Base-by-base conservation (phyloP, 2,888 invertebrate species). In the Amblyjoppa proteus region DNA sequence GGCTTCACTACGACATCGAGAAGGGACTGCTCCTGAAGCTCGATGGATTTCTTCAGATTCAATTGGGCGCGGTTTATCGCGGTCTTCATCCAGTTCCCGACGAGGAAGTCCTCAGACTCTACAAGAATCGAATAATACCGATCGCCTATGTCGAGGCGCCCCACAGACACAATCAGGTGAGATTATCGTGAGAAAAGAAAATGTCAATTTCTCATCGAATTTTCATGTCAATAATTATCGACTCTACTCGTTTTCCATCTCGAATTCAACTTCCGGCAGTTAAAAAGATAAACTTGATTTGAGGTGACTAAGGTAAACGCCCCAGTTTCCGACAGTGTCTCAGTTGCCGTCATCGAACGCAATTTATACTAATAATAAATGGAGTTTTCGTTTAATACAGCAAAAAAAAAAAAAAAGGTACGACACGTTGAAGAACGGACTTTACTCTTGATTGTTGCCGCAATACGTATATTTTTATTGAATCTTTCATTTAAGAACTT, bases 1-100 rank as follows among this genome's bases (percentile, higher is more conserved):
- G 99, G 51, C 95, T 99, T n/a, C 99, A 99, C 94, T 99, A 99
- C 95, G 99, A 99, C 93, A 98, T 99, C 92, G 97, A 98, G 94
- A 98, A 98, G 94, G 99, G 99, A 3, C 95, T 99, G 16, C 95
- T 99, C 34, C 95, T 99, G 90, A 99, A 99, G 94, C 95, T 99
- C 90, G 99, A 99, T 94, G 98, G 98, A 1, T 99, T 99, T 94
- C 96, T 99, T 89, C 98, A 99, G 96, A 98, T 99, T 88, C 99
- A 99, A 94, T 96, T 98, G 93, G 99, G 98, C 69, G 97, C 98
- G 0, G 99, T 99, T 0, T 99, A 98, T 94, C 95, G 97, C 89
- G 99, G 99, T 2, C 94, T 98, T 20, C 97, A 97, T 66, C 97
- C 97, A 28, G 96, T 99, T 1, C 95, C 96, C 1, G 97, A 97